Base-by-base conservation (phyloP, 2,113 vertebrate species). In the Rhabdomys dilectus region DNA sequence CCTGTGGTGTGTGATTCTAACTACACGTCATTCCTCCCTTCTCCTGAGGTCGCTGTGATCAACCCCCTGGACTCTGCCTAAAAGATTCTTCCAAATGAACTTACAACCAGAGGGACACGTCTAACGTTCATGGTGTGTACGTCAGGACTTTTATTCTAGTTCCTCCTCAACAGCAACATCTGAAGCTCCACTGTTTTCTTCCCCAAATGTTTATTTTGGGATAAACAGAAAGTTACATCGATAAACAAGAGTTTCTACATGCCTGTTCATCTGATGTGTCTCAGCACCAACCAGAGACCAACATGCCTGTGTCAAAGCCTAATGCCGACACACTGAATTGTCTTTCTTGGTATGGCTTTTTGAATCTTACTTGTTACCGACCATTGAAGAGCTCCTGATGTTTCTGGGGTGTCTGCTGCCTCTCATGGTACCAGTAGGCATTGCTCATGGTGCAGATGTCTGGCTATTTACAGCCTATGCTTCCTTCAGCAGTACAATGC, bases 291-390 rank as follows among this genome's bases (percentile, higher is more conserved):
- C 5, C 26, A 16, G n/a, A 21, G 36, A 64, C 22, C 26, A 42
- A 11, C 58, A 45, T 53, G 4, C 77, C 45, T 53, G 70, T 31
- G 15, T 95, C 85, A 72, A 76, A 81, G 90, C 53, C 45, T 70
- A 80, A 76, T 29, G 26, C 7, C 13, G 34, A 39, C 12, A 39
- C 11, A 78, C 39, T 21, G 77, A 34, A 21, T 2, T 29, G n/a
- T 86, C 87, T 86, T 70, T 89, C 85, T 53, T 31, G 58, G 24
- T 68, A 77, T 89, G 9, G 24, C 56, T 90, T 66, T 96, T 87
- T n/a, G 31, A 42, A 53, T 45, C 70, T 53, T 73, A 62, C 36
- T 91, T 89, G 10, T 75, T 64, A 80, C 26, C 5, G 11, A 17
- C 64, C 0, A 0, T 53, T 62, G 53, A 31, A 29, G 86, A 94